These are phyloP conservation scores for Sepioteuthis lessoniana DNA, from an alignment of 2,888 invertebrate species.

Conservation along the genomic window DNA sequence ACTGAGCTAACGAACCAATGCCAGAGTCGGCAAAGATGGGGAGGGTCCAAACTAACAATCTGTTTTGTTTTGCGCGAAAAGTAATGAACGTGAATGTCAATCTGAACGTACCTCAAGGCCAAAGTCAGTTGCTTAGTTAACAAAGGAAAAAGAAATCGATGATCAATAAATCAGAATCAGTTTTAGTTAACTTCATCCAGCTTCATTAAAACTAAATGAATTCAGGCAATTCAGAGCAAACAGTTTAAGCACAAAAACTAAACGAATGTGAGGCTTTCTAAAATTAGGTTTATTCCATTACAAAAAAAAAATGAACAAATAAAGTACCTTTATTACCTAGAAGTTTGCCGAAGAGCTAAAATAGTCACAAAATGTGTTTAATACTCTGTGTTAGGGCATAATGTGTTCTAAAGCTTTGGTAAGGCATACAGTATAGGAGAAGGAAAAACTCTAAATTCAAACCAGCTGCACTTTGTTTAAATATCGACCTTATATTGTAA, in stretches of 20 bases:
- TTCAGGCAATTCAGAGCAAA: background rate
- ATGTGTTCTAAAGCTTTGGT: too few species aligned
- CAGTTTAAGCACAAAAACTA: background rate
- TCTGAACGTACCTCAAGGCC: background rate
- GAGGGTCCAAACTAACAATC: background rate
- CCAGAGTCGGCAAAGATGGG: too few species aligned
- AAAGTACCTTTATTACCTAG: background rate
- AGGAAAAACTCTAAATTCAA: too few species aligned
- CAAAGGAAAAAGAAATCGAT: background rate
- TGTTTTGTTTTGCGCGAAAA: background rate
- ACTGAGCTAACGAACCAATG: too few species aligned
- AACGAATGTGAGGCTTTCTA: background rate
- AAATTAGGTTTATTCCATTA: background rate
- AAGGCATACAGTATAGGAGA: too few species aligned
- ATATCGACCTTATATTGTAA: too few species aligned
- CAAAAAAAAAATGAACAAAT: too few species aligned
- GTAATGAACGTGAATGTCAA: background rate
- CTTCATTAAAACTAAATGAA: constrained; percentile 18
- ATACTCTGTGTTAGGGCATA: too few species aligned
- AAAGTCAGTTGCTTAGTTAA: background rate
- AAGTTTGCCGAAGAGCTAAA: background rate
- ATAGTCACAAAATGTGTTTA: background rate
- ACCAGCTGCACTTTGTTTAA: too few species aligned
- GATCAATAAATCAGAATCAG: background rate
- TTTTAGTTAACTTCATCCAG: background rate